Evolutionary conservation across 1,140 invertebrate genomes (phyloP).

Genomic region (Aricia agestis): DNA sequence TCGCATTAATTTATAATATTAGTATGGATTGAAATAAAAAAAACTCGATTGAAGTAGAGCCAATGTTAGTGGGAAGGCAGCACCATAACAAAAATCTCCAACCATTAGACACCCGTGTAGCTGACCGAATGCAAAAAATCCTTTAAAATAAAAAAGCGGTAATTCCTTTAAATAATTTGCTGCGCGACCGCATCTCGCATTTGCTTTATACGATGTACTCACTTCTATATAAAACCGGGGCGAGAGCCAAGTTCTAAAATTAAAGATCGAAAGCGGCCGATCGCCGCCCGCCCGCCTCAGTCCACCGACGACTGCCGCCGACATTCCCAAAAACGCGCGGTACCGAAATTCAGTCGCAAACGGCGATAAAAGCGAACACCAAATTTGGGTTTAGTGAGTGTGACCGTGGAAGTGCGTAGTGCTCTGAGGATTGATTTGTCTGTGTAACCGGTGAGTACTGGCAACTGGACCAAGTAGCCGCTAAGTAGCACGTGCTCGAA

Average conservation of each 20-base stretch:
- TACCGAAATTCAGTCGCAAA: constrained; percentile 46
- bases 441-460: constrained; percentile 24
- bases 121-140: constrained; percentile 59
- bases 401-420: constrained; percentile 17
- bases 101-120: constrained; percentile 44
- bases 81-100: constrained; percentile 50
- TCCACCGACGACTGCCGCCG: constrained; percentile 65
- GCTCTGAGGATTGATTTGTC: constrained; percentile 22
- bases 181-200: constrained; percentile 62
- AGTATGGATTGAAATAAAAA: too few relatives aligned
- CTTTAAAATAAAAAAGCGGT: constrained; percentile 66
- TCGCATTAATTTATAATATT: too few relatives aligned
- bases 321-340: constrained; percentile 62
- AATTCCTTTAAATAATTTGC: constrained; percentile 70
- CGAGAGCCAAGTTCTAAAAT: constrained; percentile 73
- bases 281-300: constrained; percentile 69
- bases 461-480: constrained; percentile 23
- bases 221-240: constrained; percentile 75
- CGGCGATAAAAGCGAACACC: constrained; percentile 49
- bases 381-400: constrained; percentile 38
- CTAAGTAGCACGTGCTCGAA: constrained; percentile 37
- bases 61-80: neutral
- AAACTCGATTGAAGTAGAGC: too few relatives aligned
- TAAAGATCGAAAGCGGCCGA: constrained; percentile 66
- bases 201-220: constrained; percentile 73